Evolutionary conservation across 1,140 invertebrate genomes (phyloP).

Genomic region (Drosophila sucinea): DNA sequence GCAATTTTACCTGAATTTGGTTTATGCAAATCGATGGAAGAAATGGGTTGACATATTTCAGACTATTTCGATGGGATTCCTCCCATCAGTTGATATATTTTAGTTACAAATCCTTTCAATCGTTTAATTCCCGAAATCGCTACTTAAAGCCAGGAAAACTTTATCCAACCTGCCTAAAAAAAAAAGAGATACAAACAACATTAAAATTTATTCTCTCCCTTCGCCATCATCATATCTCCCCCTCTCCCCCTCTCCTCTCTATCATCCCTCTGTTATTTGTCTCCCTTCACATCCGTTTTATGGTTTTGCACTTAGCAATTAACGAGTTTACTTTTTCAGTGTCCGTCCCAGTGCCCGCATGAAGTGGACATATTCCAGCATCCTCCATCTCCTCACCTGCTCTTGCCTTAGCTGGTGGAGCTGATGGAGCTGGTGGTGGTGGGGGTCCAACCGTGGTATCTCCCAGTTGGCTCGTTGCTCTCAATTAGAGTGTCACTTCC

Average conservation of each 20-base stretch:
- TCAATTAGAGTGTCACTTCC: conserved; percentile 65
- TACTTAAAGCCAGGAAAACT: conserved; percentile 1
- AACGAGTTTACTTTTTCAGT: conserved; percentile 73
- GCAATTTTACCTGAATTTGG: conserved; percentile 20
- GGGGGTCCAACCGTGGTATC: conserved; percentile 39
- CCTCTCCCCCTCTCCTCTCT: not conserved
- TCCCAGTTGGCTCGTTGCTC: conserved; percentile 63
- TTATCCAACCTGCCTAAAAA: not conserved
- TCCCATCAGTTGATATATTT: not conserved
- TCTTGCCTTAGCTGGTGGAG: no score
- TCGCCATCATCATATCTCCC: not conserved
- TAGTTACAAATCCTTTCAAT: not conserved
- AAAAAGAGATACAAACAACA: not conserved
- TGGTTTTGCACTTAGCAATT: conserved; percentile 74
- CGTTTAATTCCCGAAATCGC: not conserved
- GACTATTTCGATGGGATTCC: conserved; percentile 17
- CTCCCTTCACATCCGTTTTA: conserved; percentile 52
- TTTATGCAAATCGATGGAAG: conserved; percentile 37
- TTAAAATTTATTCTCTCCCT: conserved; percentile 13
- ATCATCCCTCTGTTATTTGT: not conserved
- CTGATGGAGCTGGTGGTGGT: no score
- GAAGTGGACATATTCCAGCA: conserved; percentile 40
- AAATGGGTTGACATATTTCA: conserved; percentile 17
- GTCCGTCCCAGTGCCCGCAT: conserved; percentile 50
- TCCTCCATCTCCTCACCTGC: not conserved